Evolutionary conservation across 2,888 invertebrate species (phyloP), one percentile per base, ranked within the genome.

Genomic region (Callyntrura guangdongensis): DNA sequence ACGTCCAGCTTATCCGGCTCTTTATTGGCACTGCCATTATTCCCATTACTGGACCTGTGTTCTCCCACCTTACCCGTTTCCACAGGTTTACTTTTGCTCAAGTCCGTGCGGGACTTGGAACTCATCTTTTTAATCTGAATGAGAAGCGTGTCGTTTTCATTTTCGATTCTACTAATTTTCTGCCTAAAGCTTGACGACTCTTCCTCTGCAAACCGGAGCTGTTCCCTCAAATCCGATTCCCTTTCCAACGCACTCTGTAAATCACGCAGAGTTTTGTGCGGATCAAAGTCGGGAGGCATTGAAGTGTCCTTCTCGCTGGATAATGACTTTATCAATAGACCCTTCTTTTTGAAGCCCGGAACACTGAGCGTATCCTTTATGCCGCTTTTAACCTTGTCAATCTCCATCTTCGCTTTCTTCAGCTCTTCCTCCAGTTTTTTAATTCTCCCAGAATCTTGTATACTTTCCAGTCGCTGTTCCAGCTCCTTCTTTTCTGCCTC

Each of bases 91-190:
- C 93, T 93, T 93, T 94, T 94, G 20, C 49, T 84, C 47, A 92
- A 49, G 47, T 94, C 93, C 3, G 92, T 97, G 96, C 96, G 96
- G 96, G 97, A 97, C 96, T 97, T 97, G 95, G 97, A 97, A 96
- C 98, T 98, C 97, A 99, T 97, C 97, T 98, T 98, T 96, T 98
- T 98, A 96, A 99, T 96, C 96, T 99, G 99, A 96, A 98, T 96
- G 95, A 98, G 97, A 95, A 99, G 96, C 94, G 98, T 98, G 95
- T 99, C 99, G 96, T 99, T 99, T 96, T 99, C 99, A 95, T 98
- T 98, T 96, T 99, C 99, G 95, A 99, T 97, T 94, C 98, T 97
- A 95, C 97, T 97, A 95, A 98, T 96, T 97, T 93, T 93, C 81
- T 93, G 92, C 53, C 93, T 47, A 14, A 93, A 81, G 59, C 92